These are phyloP conservation scores for Hyperoodon ampullatus DNA, from an alignment of 2,113 vertebrate species.

Conservation along the genomic window DNA sequence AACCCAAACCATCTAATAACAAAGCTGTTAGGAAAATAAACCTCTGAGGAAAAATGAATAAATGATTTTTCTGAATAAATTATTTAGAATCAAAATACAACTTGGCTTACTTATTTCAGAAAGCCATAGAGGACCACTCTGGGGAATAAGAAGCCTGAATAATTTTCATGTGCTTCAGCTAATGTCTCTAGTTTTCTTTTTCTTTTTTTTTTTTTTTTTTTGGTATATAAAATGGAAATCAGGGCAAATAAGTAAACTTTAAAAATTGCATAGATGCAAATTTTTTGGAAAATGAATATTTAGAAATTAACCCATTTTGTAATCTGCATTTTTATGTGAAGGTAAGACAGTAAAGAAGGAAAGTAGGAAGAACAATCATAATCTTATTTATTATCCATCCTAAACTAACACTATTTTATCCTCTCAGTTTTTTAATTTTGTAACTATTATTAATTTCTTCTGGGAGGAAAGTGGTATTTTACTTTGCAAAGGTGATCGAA, in stretches of 20 bases:
- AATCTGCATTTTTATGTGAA: neutral
- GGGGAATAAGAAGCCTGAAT: slow-evolving; percentile 15
- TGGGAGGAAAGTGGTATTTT: neutral
- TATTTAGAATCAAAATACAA: slow-evolving; percentile 48
- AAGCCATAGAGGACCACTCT: slow-evolving; percentile 20
- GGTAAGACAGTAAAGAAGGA: neutral
- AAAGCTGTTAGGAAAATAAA: slow-evolving; percentile 46
- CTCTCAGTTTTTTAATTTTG: neutral
- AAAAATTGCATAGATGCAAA: neutral
- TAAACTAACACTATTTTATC: neutral
- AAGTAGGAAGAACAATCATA: neutral
- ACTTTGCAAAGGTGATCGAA: neutral
- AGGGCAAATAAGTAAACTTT: slow-evolving; percentile 15
- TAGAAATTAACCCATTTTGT: neutral
- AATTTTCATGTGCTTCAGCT: slow-evolving; percentile 25
- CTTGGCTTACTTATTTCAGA: slow-evolving; percentile 35
- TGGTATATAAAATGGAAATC: neutral
- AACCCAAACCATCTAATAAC: neutral
- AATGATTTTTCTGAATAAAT: slow-evolving; percentile 55
- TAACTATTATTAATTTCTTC: slow-evolving; percentile 8
- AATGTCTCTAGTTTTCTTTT: slow-evolving; percentile 14
- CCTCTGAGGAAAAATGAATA: slow-evolving; percentile 54
- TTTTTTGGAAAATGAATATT: slow-evolving; percentile 18
- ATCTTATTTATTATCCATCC: neutral
- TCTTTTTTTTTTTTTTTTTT: neutral